Evolutionary conservation across 2,113 vertebrate species (phyloP), one percentile per base, ranked within the genome.

Genomic region (Rostratula benghalensis): DNA sequence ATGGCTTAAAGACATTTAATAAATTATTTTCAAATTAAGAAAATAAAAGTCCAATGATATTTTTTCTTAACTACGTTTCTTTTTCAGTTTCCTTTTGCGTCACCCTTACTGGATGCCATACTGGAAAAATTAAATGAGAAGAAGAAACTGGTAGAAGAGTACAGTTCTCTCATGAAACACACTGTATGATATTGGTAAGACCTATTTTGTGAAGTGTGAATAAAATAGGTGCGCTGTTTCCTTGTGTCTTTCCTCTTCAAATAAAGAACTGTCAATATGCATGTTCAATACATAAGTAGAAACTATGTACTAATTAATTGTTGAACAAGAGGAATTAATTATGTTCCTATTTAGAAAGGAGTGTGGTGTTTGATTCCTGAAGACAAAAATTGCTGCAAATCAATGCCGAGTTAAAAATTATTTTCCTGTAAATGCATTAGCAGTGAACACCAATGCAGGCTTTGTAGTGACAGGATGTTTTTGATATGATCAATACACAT

Each of bases 111-210:
- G 98, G 98, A 99, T 97, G 98, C 98, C 82, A 39, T 99, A 94
- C 95, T 98, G 92, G 98, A 98, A 97, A 99, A 99, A 98, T 98
- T 99, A 98, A 98, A 98, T 98, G 99, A 99, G 97, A 98, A 98
- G 97, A 99, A 98, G 97, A 98, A 98, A 97, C 98, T 99, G 90
- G 92, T 98, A 97, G 99, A 99, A 98, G 98, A 98, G 93, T 99
- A 98, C 96, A 98, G 97, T 95, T 97, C 95, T 97, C 97, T 99
- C 77, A 76, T 97, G 97, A 98, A 98, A 97, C 97, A 97, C 93
- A 95, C 94, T 97, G 97, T 96, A 95, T 98, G 92, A 96, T 74
- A 67, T 50, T 94, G 50, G 43, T 68, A 65, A 57, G 57, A 76
- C 84, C 17, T 73, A 8, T 78, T 95, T 96, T 85, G 51, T 41